These are phyloP conservation scores for Liodrosophila aerea DNA, from an alignment of 2,888 invertebrate species.

Conservation along the genomic window DNA sequence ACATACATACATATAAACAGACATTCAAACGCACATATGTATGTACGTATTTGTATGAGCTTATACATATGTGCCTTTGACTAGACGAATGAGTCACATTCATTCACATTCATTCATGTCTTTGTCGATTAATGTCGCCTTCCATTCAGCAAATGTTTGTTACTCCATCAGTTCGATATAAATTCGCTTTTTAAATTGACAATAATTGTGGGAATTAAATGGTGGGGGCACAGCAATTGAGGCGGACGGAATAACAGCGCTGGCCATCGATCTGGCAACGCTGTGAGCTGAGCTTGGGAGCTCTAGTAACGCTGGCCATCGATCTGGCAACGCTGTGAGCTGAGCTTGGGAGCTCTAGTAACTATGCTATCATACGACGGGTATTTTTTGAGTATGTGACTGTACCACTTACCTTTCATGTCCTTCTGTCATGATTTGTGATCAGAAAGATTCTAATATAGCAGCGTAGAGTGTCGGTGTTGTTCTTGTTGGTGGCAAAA, in stretches of 20 bases:
- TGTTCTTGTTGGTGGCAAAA: slow-evolving; percentile 84
- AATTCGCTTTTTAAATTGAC: slow-evolving; percentile 44
- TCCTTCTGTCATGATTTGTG: slow-evolving; percentile 95
- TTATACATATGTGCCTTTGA: slow-evolving; percentile 25
- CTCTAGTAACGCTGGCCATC: not conserved
- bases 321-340: slow-evolving; percentile 33
- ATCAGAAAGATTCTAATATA: slow-evolving; percentile 92
- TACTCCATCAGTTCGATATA: slow-evolving; percentile 41
- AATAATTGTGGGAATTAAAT: slow-evolving; percentile 44
- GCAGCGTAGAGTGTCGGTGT: slow-evolving; percentile 86
- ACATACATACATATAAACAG: not conserved
- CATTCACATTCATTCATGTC: slow-evolving; percentile 40
- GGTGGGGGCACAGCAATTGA: slow-evolving; percentile 31
- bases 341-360: slow-evolving; percentile 8
- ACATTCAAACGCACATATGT: slow-evolving; percentile 3
- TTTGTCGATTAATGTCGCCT: not conserved
- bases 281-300: slow-evolving; percentile 12
- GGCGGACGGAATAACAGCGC: not conserved
- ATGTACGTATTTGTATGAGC: not conserved
- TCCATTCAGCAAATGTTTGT: slow-evolving; percentile 36
- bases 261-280: slow-evolving; percentile 28
- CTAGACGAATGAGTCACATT: slow-evolving; percentile 54
- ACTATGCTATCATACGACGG: too few species aligned
- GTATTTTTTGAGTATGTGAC: too few species aligned
- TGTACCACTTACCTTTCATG: slow-evolving; percentile 91